Percentiles rank a stretch among this genome's conserved stretches.
phyloP scores from a whole-genome alignment of 2,888 invertebrate species.

The Phragmatobia fuliginosa region DNA sequence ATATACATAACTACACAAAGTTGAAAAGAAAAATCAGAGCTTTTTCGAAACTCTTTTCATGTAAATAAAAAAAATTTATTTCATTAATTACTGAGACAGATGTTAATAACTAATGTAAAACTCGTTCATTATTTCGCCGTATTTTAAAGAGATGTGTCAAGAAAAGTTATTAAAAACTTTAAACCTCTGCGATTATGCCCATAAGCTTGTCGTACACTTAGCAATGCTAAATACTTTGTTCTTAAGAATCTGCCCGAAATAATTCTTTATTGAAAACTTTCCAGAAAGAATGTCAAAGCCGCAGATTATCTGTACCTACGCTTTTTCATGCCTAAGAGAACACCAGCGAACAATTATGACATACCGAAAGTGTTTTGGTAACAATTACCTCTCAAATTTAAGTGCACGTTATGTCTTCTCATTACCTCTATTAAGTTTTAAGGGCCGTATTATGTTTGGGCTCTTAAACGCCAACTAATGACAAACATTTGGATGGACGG shows the following conservation, averaged over 20 bases:
- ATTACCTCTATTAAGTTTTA: slow-evolving; percentile 1
- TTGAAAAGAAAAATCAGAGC: not conserved
- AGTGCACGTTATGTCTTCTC: not conserved
- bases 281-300: not conserved
- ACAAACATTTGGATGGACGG: not conserved
- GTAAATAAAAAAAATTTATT: not conserved
- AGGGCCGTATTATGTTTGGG: slow-evolving; percentile 6
- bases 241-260: slow-evolving; percentile 1
- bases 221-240: not conserved
- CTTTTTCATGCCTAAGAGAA: not conserved
- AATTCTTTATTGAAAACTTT: not conserved
- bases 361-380: slow-evolving; percentile 1
- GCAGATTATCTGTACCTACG: slow-evolving; percentile 9
- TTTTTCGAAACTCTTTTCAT: not conserved
- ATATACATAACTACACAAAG: not conserved
- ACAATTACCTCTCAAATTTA: slow-evolving; percentile 4
- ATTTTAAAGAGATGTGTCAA: not conserved
- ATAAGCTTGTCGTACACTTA: not conserved
- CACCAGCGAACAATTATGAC: slow-evolving; percentile 7
- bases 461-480: not conserved
- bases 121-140: not conserved
- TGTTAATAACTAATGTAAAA: not conserved
- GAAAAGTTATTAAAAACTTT: not conserved
- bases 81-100: not conserved
- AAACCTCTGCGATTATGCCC: not conserved